These are phyloP conservation scores for Drosophila erecta DNA, from an alignment of 1,140 invertebrate genomes.

Conservation along the genomic window DNA sequence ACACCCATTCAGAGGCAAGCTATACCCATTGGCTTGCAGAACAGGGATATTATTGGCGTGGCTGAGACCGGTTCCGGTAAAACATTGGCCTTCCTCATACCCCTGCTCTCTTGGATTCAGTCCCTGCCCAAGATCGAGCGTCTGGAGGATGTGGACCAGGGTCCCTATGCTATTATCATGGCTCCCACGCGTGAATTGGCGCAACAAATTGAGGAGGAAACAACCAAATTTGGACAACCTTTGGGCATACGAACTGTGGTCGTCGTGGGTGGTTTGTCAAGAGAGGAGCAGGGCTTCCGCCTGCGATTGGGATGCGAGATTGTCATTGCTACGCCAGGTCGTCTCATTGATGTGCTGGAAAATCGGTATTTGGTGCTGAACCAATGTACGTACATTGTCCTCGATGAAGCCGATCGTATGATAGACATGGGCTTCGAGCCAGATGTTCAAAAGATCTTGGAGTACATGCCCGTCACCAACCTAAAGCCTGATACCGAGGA, in stretches of 20 bases:
- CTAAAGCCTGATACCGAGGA: constrained; percentile 99
- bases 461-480: constrained; percentile 99
- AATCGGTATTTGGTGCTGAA: constrained; percentile 98
- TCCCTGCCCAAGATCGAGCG: constrained; percentile 98
- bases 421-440: constrained; percentile 99
- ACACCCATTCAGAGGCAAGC: constrained; percentile 99
- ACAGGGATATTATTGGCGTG: constrained; percentile 99
- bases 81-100: constrained; percentile 99
- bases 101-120: constrained; percentile 98
- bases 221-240: constrained; percentile 97
- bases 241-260: constrained; percentile 98
- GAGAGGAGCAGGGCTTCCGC: constrained; percentile 99
- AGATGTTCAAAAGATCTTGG: constrained; percentile 98
- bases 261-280: constrained; percentile 98
- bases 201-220: constrained; percentile 99
- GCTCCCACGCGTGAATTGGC: constrained; percentile 99
- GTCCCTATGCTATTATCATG: constrained; percentile 99
- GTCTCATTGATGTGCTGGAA: constrained; percentile 99
- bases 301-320: constrained; percentile 99
- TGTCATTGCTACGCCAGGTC: constrained; percentile 99
- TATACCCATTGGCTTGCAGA: constrained; percentile 99
- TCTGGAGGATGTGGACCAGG: constrained; percentile 96
- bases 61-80: constrained; percentile 99
- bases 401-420: constrained; percentile 99
- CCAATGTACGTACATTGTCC: constrained; percentile 97